These are phyloP conservation scores for Palloptera scutellata DNA, from an alignment of 2,888 invertebrate species.

Conservation along the genomic window DNA sequence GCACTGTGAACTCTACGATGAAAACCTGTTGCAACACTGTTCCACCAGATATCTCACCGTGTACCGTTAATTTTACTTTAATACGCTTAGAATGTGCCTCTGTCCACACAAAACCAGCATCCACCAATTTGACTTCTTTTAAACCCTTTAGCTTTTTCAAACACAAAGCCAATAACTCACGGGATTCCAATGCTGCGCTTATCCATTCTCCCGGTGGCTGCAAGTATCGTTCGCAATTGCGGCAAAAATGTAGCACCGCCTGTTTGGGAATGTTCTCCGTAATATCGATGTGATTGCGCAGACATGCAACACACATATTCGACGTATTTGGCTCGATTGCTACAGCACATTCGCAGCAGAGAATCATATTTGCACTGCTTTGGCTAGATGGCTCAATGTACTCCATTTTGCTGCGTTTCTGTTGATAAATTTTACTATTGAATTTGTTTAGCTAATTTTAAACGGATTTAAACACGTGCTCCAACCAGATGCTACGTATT, in stretches of 20 bases:
- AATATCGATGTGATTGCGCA: slow-evolving; percentile 91
- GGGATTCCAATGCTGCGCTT: slow-evolving; percentile 84
- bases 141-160: slow-evolving; percentile 91
- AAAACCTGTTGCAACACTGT: slow-evolving; percentile 94
- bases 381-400: slow-evolving; percentile 16
- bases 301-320: slow-evolving; percentile 96
- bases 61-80: slow-evolving; percentile 94
- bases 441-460: not conserved
- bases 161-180: slow-evolving; percentile 88
- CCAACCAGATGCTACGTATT: no score
- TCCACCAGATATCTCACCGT: slow-evolving; percentile 92
- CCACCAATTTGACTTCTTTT: slow-evolving; percentile 87
- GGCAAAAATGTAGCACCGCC: slow-evolving; percentile 87
- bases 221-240: slow-evolving; percentile 92
- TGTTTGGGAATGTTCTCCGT: slow-evolving; percentile 97
- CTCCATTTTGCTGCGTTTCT: slow-evolving; percentile 12
- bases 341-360: slow-evolving; percentile 95
- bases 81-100: slow-evolving; percentile 98
- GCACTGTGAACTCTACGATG: slow-evolving; percentile 90
- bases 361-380: slow-evolving; percentile 45
- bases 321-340: slow-evolving; percentile 94
- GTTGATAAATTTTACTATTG: not conserved
- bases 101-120: slow-evolving; percentile 98
- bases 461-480: not conserved
- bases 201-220: slow-evolving; percentile 94